Evolutionary conservation across 2,888 invertebrate genomes (phyloP).

Genomic region (Athalia cordata): DNA sequence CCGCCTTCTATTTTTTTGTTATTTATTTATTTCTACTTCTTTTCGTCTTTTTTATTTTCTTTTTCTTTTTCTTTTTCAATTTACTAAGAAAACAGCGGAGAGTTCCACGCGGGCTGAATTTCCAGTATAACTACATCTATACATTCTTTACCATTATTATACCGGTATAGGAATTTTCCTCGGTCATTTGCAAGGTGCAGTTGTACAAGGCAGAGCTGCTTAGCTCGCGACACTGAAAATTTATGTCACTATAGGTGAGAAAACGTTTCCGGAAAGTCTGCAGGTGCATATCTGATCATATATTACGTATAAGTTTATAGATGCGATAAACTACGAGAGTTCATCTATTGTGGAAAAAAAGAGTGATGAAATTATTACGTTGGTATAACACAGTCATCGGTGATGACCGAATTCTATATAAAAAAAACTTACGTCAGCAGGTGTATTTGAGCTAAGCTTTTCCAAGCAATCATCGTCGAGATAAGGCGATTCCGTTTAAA

Average conservation of each 20-base stretch:
- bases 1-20: conserved; percentile 8
- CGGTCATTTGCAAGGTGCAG: neutral
- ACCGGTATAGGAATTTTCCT: neutral
- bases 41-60: neutral
- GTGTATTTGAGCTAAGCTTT: neutral
- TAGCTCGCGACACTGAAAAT: too few species aligned
- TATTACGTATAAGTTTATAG: too few species aligned
- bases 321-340: too few species aligned
- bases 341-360: neutral
- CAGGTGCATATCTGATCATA: neutral
- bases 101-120: neutral
- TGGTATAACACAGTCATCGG: neutral
- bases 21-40: neutral
- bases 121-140: too few species aligned
- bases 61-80: neutral
- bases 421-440: conserved; percentile 20
- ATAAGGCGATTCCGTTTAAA: neutral
- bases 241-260: too few species aligned
- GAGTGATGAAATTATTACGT: neutral
- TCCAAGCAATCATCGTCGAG: neutral
- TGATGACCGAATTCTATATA: neutral
- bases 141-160: neutral
- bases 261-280: neutral
- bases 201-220: neutral
- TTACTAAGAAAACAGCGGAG: conserved; percentile 24